Evolutionary conservation across 2,113 vertebrate species (phyloP).

Genomic region (Alligator mississippiensis): DNA sequence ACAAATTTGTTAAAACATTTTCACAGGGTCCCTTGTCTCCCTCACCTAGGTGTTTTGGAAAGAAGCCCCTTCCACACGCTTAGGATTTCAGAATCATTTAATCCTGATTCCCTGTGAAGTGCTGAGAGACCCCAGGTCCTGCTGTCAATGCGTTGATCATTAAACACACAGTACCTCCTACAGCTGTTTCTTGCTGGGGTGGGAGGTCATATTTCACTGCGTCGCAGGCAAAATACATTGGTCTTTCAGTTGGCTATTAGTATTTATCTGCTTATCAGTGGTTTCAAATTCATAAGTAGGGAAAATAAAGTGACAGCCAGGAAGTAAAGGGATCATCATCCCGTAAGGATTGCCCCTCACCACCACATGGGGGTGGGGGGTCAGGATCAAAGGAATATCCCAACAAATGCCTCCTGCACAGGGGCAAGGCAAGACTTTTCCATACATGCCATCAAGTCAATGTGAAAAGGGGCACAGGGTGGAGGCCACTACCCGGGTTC

Average conservation of each 20-base stretch:
- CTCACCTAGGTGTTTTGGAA: background rate
- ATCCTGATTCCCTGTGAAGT: background rate
- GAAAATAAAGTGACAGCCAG: background rate
- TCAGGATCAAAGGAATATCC: background rate
- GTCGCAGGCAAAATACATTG: rapidly evolving
- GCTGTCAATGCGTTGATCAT: background rate
- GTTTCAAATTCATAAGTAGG: background rate
- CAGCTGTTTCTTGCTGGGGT: background rate
- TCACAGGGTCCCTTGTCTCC: background rate
- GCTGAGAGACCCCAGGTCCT: background rate
- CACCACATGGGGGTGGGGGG: too few relatives aligned
- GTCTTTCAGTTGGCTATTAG: too few relatives aligned
- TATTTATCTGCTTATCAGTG: background rate
- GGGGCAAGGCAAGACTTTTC: background rate
- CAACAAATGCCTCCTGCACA: background rate
- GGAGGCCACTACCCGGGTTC: background rate
- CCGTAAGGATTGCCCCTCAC: too few relatives aligned
- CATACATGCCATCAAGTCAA: background rate
- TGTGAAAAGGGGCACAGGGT: background rate
- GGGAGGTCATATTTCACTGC: background rate
- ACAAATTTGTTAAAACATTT: background rate
- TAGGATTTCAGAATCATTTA: background rate
- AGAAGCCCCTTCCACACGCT: background rate
- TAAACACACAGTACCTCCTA: too few relatives aligned
- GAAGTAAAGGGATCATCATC: too few relatives aligned